Evolutionary conservation across 2,888 invertebrate genomes (phyloP), one percentile per base, ranked within the genome.

Genomic region (Sinotaia quadrata): DNA sequence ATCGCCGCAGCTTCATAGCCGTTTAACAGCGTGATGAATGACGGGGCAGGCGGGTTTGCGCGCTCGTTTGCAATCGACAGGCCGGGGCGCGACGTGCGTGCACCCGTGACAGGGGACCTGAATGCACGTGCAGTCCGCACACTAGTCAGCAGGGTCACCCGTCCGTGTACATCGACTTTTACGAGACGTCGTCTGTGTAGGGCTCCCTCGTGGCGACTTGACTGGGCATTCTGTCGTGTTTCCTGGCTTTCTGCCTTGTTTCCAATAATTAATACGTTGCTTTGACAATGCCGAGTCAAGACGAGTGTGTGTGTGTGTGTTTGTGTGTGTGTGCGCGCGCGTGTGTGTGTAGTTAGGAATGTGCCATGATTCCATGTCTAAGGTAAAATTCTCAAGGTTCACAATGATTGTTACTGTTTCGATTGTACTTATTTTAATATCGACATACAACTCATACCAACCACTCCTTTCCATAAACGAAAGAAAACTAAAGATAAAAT

Each of bases 21-120:
- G 67, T 77, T 75, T 79, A 77, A 75, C 76, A 71, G 72, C 60
- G 71, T 74, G 78, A 78, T 77, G 76, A 77, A 77, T 78, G 76
- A 74, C 69, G 65, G 62, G 69, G 69, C 71, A 57, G 59, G 52
- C 24, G 54, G 51, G 69, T 71, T 69, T 67, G 70, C 67, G 27
- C 56, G 54, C 51, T 60, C 68, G 70, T 73, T 71, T 66, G 59
- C 58, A 36, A 51, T 41, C 37, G 70, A 71, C 71, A 71, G 44
- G 37, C 33, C 29, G 36, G 56, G 66, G 36, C 57, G 49, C 1
- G 54, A 10, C 41, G 51, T 49, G 59, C 37, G 27, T 52, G 54
- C 60, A 69, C 63, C 56, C 69, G 49, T 72, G 67, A 67, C 62
- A 34, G 27, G 51, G 36, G n/a, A n/a, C 18, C 24, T n/a, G 12